These are phyloP conservation scores for Oreocharis arfaki DNA, from an alignment of 2,113 vertebrate species.

Conservation along the genomic window DNA sequence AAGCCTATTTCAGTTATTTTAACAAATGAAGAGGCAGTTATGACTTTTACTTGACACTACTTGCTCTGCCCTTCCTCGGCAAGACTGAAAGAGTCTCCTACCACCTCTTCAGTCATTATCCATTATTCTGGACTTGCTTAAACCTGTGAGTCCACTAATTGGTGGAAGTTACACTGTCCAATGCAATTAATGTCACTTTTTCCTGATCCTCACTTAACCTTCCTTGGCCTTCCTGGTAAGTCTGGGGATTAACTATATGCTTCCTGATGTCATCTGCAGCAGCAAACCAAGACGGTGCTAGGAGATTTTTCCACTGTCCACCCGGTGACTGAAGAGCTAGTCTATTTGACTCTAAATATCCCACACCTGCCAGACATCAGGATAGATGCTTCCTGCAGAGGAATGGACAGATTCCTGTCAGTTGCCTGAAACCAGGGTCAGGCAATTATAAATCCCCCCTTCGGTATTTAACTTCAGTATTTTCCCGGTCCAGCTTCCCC, in stretches of 20 bases:
- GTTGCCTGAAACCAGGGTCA: neutral
- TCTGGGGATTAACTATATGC: neutral
- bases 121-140: neutral
- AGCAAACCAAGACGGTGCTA: neutral
- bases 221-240: neutral
- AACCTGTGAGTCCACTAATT: neutral
- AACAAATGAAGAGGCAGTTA: neutral
- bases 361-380: neutral
- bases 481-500: neutral
- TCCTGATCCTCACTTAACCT: slow-evolving; percentile 21
- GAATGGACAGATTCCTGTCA: neutral
- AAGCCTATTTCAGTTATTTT: neutral
- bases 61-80: neutral
- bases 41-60: neutral
- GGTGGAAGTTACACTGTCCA: neutral
- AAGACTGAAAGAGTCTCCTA: neutral
- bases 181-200: slow-evolving; percentile 30
- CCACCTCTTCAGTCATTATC: neutral
- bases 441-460: neutral
- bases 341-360: neutral
- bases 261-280: neutral
- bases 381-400: neutral
- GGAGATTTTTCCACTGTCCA: neutral
- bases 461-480: neutral
- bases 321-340: neutral